Evolutionary conservation across 2,888 invertebrate species (phyloP), one percentile per base, ranked within the genome.

Genomic region (Sialis fuliginosa): DNA sequence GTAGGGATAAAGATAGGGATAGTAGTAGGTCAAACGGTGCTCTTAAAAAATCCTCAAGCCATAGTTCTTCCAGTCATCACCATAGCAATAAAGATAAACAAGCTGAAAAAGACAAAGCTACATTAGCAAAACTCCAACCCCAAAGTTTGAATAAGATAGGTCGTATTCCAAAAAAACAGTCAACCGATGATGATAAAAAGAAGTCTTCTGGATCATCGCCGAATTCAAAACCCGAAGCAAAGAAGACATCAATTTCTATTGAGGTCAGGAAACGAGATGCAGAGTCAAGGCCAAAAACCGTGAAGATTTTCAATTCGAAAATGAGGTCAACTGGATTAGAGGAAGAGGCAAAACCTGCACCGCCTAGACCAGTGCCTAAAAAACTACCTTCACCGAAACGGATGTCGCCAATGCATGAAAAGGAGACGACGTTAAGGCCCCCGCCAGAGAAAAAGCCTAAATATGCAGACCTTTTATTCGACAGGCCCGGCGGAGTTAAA

Each of bases 321-420:
- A 90, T 92, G 69, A 77, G 93, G 53, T 89, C 89, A 44, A 91
- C 90, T 57, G 92, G 91, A 35, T 65, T 92, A 46, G 87, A 86
- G 60, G 90, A 91, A 62, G 88, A 86, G 67, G 75, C 80, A 0
- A 85, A 85, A 58, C 86, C 87, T n/a, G 86, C 90, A 9, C 83
- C 84, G 2, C 83, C 87, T 4, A 71, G 85, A 48, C 75, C 77
- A 45, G 69, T 75, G 1, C 62, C 76, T 2, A 77, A 81, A 56
- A 73, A 77, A 52, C 54, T 62, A 6, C 53, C 63, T 48, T 63
- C 72, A 0, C 54, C 60, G 39, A 69, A 70, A 54, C 59, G 70
- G 47, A 55, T 65, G 2, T 65, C 65, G 4, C 63, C 66, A 4
- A 61, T 66, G 2, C 66, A 64, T 1, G 57, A 60, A 2, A 42